Evolutionary conservation across 2,113 vertebrate species (phyloP), one percentile per base, ranked within the genome.

Genomic region (Chaetodon trifascialis): DNA sequence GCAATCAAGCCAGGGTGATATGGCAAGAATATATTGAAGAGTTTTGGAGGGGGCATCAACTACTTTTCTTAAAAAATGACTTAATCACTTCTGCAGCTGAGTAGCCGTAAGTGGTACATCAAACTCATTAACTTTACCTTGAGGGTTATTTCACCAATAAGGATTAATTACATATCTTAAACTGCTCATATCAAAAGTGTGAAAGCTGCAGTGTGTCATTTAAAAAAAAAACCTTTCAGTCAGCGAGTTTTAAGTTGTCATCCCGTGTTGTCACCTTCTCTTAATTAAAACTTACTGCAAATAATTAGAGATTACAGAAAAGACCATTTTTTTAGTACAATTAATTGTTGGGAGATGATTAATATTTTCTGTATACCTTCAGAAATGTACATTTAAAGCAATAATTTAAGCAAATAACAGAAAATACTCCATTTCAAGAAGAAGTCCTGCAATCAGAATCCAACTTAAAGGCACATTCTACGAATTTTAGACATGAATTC

Each of bases 101-200:
- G 72, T 58, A 58, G 51, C 75, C 36, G 52, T 19, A n/a, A 81
- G 63, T 38, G 82, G 42, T 25, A 71, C 73, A 76, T 78, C 16
- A 46, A 80, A 86, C 40, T 82, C 63, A 86, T 89, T 79, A 73
- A 85, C 16, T 86, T 75, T 56, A 72, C 51, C 88, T 80, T 67
- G 21, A 74, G 86, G 83, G 79, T 63, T 38, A 73, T 77, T 77
- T 75, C 71, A 76, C 54, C 51, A 44, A 63, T 11, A 63, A 68
- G 65, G 63, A 83, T 67, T 70, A 47, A 77, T 81, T 73, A 67
- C 30, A 30, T 30, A 30, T 30, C 30, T 30, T 30, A 30, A 30
- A 30, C 49, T 69, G 66, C 77, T 59, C 64, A 15, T 23, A 62
- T 84, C 54, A 56, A 52, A 80, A 70, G 14, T 44, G 4, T 67